A percentile compares a stretch with the other conserved stretches of the same genome.
These are phyloP conservation scores for Drosophila pseudoananassae DNA, from an alignment of 1,140 invertebrate species.

Conservation along the genomic window DNA sequence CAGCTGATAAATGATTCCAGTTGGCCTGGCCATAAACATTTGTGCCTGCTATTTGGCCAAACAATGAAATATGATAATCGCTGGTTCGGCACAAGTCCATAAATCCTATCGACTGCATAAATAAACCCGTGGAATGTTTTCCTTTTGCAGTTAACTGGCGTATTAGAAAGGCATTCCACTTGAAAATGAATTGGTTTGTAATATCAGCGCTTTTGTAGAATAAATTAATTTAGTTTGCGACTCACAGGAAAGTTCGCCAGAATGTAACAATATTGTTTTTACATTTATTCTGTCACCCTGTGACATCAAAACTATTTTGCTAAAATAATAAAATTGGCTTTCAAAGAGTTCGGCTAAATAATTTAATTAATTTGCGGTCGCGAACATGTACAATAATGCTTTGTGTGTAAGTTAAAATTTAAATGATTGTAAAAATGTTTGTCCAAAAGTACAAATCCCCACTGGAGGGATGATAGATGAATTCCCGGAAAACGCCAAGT, in stretches of 20 bases:
- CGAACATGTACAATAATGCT: neutral
- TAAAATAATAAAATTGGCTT: neutral
- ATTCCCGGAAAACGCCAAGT: slow-evolving; percentile 6
- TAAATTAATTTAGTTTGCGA: neutral
- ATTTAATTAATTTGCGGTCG: neutral
- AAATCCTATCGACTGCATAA: slow-evolving; percentile 46
- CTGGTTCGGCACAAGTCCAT: slow-evolving; percentile 26
- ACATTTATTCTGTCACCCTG: neutral
- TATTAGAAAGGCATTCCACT: slow-evolving; percentile 19
- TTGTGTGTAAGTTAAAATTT: neutral
- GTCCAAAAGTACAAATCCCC: slow-evolving; percentile 8
- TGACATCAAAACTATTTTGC: neutral
- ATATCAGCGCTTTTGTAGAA: neutral
- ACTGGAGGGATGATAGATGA: slow-evolving; percentile 15
- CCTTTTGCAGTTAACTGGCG: slow-evolving; percentile 4
- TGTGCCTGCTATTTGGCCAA: slow-evolving; percentile 37
- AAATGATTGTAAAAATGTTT: neutral
- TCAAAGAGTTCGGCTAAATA: neutral
- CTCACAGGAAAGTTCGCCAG: neutral
- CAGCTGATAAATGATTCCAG: slow-evolving; percentile 58
- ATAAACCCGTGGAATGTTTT: slow-evolving; percentile 16
- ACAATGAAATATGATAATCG: slow-evolving; percentile 62
- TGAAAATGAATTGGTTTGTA: neutral
- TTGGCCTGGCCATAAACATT: slow-evolving; percentile 51
- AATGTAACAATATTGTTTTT: neutral